These are phyloP conservation scores for Pygocentrus nattereri DNA, from an alignment of 2,797 vertebrate genomes.

Conservation along the genomic window DNA sequence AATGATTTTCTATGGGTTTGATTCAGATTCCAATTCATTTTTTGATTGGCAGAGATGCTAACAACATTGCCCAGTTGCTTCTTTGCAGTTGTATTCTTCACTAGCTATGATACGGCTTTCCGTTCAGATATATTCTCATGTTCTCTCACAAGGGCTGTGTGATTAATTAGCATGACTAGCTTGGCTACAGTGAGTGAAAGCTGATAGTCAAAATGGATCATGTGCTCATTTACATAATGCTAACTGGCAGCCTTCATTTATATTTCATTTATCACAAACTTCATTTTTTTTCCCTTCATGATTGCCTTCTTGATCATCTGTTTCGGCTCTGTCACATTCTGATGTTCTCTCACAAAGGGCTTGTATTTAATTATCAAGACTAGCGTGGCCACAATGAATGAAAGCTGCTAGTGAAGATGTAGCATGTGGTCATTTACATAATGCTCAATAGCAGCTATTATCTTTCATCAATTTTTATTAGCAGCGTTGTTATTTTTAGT, in stretches of 20 bases:
- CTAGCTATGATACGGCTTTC: too few species aligned
- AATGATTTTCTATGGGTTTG: too few species aligned
- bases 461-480: conserved; percentile 3
- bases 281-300: too few species aligned
- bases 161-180: not conserved
- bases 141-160: not conserved
- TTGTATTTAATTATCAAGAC: not conserved
- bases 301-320: too few species aligned
- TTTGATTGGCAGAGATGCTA: too few species aligned
- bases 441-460: not conserved
- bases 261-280: too few species aligned
- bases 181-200: too few species aligned
- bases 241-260: too few species aligned
- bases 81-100: not conserved
- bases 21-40: not conserved
- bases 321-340: not conserved
- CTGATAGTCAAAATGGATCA: too few species aligned
- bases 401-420: not conserved
- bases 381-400: not conserved
- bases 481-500: not conserved
- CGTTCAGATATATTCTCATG: too few species aligned
- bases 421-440: not conserved
- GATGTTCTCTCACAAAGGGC: not conserved
- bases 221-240: too few species aligned
- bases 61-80: not conserved